Base-by-base conservation (phyloP, 2,888 invertebrate genomes). In the Diadegma fenestrale region DNA sequence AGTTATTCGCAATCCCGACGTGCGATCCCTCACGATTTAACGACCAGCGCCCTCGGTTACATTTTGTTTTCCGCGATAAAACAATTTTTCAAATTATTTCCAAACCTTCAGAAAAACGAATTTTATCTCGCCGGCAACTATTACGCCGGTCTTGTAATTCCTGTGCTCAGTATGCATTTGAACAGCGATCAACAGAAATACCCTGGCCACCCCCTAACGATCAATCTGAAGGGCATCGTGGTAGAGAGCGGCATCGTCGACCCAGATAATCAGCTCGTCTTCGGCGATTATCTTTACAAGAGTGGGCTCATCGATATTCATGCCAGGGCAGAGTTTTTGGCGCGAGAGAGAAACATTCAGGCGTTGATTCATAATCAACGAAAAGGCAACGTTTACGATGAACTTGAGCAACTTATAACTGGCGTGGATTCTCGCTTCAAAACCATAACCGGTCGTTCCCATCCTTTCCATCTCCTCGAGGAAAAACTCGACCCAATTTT, bases 181-280 rank as follows among this genome's bases (percentile, higher is more conserved):
- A 96, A 97, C 89, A 95, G 95, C 87, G 96, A 96, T 87, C 95
- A 96, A 90, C 94, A 94, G 12, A 19, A 37, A 37, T 37, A 37
- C 22, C 92, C 89, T 10, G 95, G 96, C 0, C 92, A 94, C 77
- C 94, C 95, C 6, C 96, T 96, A 10, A 54, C 14, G 93, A 97
- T 97, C 17, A 97, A 97, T 92, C 92, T 96, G 58, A 95, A 96
- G 94, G 97, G 97, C 5, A 92, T 97, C 85, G 95, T 96, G 1
- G 97, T 98, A 88, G 98, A 97, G 1, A 97, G 98, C 93, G 98
- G 98, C 0, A 94, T 97, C 0, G 96, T 96, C 84, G 98, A 98
- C 94, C 98, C 98, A 0, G 94, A 95, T 85, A 96, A 97, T 93
- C 97, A 97, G 92, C 91, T 97, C 2, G 94, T 96, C 17, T 98